Evolutionary conservation across 2,888 invertebrate genomes (phyloP), one percentile per base, ranked within the genome.

Genomic region (Cosmia pyralina): DNA sequence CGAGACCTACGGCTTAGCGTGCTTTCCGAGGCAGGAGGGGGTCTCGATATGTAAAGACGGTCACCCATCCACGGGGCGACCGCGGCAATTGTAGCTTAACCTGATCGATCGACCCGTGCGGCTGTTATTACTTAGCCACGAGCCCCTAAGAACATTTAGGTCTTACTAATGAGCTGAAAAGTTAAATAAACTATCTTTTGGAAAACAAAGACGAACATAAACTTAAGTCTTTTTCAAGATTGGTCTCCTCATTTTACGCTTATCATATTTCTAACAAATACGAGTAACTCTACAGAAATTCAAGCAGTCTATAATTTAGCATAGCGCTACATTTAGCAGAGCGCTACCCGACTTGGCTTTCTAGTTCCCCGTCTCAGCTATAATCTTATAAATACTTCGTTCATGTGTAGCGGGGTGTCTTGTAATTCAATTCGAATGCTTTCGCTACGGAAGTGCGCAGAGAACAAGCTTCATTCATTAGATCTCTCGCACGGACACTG

Each of bases 371-470:
- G 71, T 79, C 75, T 79, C 76, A 67, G 75, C 81, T 74, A 83
- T 82, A 84, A 89, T 88, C 86, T 84, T 85, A 84, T 87, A 85
- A 88, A 85, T 85, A 83, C 84, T 87, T 83, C 81, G 79, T 84
- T 77, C 79, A 81, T 80, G 81, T 86, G 85, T 84, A 85, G 81
- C 82, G 75, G 79, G 70, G 83, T 84, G 83, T 86, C 71, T 77
- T 84, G 86, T 90, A 90, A 90, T 91, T 90, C 87, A 89, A 91
- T 91, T 88, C 85, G 81, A 88, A 88, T 86, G 86, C 83, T 81
- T 77, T 79, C 80, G 70, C 83, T 78, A 75, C 65, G 77, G 75
- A 84, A 86, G 72, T 77, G 84, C 82, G n/a, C 76, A 75, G 80
- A 83, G 86, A 88, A 88, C 85, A 83, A 87, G 88, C 76, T 87